Evolutionary conservation across 1,140 invertebrate genomes (phyloP).

Genomic region (Trichoplusia ni): DNA sequence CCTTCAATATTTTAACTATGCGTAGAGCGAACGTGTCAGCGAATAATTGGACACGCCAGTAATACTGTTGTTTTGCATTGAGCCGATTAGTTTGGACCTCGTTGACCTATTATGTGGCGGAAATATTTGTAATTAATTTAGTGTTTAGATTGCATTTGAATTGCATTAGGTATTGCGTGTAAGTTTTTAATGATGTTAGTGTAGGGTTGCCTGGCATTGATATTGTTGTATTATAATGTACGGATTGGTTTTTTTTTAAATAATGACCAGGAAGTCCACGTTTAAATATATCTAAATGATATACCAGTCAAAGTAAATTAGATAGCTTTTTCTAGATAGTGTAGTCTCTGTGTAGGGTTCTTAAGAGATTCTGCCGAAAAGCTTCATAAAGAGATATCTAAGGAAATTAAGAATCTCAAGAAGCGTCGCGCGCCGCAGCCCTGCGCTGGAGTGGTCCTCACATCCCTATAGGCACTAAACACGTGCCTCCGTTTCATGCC

Average conservation of each 20-base stretch:
- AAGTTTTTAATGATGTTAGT: not conserved
- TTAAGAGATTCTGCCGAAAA: not conserved
- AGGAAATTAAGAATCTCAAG: slow-evolving; percentile 22
- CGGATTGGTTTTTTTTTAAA: too few species aligned
- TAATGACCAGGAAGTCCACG: too few species aligned
- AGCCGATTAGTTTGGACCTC: slow-evolving; percentile 6
- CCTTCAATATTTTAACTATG: slow-evolving; percentile 59
- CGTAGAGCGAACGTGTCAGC: slow-evolving; percentile 3
- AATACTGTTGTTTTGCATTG: slow-evolving; percentile 20
- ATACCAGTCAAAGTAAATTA: too few species aligned
- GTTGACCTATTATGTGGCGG: not conserved
- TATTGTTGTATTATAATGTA: too few species aligned
- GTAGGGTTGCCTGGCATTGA: too few species aligned
- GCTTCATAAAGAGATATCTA: slow-evolving; percentile 16
- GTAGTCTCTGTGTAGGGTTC: not conserved
- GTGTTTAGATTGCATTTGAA: not conserved
- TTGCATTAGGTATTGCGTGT: not conserved
- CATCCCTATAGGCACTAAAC: slow-evolving; percentile 20
- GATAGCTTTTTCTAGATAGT: too few species aligned
- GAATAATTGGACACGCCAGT: slow-evolving; percentile 29
- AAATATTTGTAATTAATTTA: not conserved
- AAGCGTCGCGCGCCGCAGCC: slow-evolving; percentile 6
- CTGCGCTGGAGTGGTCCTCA: slow-evolving; percentile 15
- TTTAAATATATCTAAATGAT: too few species aligned
- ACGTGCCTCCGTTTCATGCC: slow-evolving; percentile 33